Percentiles rank a stretch among this genome's conserved stretches.
Conservation (phyloP, 2,888 invertebrate genomes). For the Lycocerus yunnanus region DNA sequence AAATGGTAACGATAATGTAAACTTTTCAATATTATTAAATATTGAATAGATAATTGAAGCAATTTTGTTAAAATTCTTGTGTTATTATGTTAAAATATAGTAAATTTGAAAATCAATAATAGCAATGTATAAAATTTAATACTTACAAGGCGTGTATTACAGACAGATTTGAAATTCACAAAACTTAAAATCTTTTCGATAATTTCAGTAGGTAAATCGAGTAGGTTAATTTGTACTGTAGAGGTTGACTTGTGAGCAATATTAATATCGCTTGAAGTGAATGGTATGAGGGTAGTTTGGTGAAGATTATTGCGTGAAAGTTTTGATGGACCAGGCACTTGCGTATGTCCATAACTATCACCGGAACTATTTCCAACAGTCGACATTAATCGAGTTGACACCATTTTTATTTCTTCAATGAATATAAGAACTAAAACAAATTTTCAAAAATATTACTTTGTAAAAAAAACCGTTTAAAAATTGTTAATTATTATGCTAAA, state of each 20-base stretch:
- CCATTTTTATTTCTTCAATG: slow-evolving; percentile 52
- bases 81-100: neutral
- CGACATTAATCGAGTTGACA: slow-evolving; percentile 61
- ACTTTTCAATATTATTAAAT: neutral
- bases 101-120: neutral
- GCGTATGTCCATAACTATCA: slow-evolving; percentile 39
- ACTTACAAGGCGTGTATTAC: slow-evolving; percentile 17
- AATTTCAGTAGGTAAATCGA: slow-evolving; percentile 81
- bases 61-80: neutral
- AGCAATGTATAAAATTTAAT: neutral
- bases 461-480: neutral
- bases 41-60: neutral
- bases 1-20: neutral
- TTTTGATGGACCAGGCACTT: slow-evolving; percentile 43
- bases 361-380: slow-evolving; percentile 55
- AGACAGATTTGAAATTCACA: slow-evolving; percentile 69
- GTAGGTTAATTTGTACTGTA: slow-evolving; percentile 52
- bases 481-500: neutral
- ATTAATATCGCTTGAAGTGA: neutral
- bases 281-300: neutral
- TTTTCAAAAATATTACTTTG: neutral
- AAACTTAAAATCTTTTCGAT: slow-evolving; percentile 78
- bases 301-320: slow-evolving; percentile 45
- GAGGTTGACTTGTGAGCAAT: slow-evolving; percentile 37
- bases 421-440: neutral